Percentiles rank a stretch among this genome's conserved stretches.
phyloP scores from a whole-genome alignment of 2,888 invertebrate genomes.

The Drosophila lacicola region DNA sequence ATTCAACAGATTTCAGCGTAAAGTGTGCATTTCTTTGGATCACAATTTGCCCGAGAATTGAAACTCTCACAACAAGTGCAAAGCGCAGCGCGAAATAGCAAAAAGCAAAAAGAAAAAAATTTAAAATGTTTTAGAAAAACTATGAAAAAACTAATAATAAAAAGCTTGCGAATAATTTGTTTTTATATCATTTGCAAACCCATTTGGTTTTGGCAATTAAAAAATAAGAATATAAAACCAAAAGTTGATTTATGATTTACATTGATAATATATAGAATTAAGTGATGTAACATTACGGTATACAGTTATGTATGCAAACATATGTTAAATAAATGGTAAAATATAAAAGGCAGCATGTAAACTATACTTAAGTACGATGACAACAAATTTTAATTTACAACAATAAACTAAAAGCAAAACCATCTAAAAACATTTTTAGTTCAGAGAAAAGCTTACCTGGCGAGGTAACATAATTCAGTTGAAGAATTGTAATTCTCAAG shows the following conservation, averaged over 20 bases:
- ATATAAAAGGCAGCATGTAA: slow-evolving; percentile 49
- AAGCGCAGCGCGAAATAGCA: slow-evolving; percentile 52
- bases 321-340: slow-evolving; percentile 65
- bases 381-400: slow-evolving; percentile 39
- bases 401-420: slow-evolving; percentile 39
- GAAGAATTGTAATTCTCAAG: slow-evolving; percentile 25
- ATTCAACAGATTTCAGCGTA: slow-evolving; percentile 42
- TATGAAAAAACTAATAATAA: slow-evolving; percentile 15
- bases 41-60: slow-evolving; percentile 45
- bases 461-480: slow-evolving; percentile 6
- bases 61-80: slow-evolving; percentile 52
- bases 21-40: slow-evolving; percentile 54
- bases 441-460: neutral
- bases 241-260: slow-evolving; percentile 39
- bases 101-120: slow-evolving; percentile 1
- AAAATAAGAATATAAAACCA: slow-evolving; percentile 15
- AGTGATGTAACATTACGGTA: slow-evolving; percentile 63
- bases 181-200: slow-evolving; percentile 49
- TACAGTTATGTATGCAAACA: slow-evolving; percentile 53
- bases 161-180: slow-evolving; percentile 44
- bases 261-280: slow-evolving; percentile 56
- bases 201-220: slow-evolving; percentile 51
- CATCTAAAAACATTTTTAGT: slow-evolving; percentile 22
- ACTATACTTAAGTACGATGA: slow-evolving; percentile 56
- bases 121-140: slow-evolving; percentile 52